Conservation (phyloP, 2,113 vertebrate genomes). For the Atlantisia rogersi region DNA sequence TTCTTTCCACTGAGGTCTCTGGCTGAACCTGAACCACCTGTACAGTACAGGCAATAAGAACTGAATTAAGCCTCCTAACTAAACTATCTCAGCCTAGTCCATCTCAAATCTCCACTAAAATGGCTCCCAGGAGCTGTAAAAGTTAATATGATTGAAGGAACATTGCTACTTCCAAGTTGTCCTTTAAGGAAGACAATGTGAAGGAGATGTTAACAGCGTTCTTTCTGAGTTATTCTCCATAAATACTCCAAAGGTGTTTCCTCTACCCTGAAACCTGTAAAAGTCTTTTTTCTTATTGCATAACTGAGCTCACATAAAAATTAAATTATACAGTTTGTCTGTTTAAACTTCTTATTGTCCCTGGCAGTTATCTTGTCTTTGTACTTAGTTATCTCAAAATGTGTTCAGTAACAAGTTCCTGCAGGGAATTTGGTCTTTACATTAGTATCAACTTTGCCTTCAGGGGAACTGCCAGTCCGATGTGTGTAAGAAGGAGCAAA, state of each 20-base stretch:
- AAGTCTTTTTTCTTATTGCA: background rate
- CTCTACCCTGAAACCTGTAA: background rate
- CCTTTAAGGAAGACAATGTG: constrained; percentile 11
- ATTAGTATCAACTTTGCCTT: background rate
- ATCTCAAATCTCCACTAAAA: constrained; percentile 3
- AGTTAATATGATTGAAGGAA: background rate
- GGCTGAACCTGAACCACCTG: background rate
- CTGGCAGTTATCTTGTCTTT: background rate
- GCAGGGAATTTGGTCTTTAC: background rate
- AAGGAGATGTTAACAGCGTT: background rate
- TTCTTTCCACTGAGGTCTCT: constrained; percentile 27
- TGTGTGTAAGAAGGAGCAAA: background rate
- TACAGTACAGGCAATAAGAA: background rate
- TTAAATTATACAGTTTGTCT: background rate
- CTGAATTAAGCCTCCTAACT: constrained; percentile 35
- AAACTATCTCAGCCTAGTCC: background rate
- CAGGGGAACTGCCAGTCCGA: background rate
- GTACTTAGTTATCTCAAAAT: background rate
- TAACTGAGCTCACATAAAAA: background rate
- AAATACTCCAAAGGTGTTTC: constrained; percentile 13
- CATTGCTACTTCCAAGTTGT: background rate
- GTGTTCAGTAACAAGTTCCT: background rate
- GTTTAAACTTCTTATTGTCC: background rate
- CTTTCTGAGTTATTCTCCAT: constrained; percentile 7
- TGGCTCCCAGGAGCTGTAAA: background rate